These are phyloP conservation scores for Prinia subflava DNA, from an alignment of 2,113 vertebrate genomes.

Conservation along the genomic window DNA sequence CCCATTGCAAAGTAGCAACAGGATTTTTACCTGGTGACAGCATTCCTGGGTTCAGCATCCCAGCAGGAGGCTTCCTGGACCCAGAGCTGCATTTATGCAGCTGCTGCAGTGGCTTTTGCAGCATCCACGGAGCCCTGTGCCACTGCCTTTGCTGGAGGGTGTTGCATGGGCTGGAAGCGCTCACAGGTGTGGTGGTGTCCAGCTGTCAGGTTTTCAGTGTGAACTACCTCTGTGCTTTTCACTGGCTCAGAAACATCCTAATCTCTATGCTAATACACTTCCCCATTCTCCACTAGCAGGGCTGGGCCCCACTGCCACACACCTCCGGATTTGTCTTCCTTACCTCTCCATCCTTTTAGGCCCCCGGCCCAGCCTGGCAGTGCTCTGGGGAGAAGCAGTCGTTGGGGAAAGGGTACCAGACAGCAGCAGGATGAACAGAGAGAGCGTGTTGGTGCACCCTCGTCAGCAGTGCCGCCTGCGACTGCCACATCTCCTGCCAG, in stretches of 20 bases:
- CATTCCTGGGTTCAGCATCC: not conserved
- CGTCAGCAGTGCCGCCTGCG: not conserved
- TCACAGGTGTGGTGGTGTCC: not conserved
- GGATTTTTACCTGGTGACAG: not conserved
- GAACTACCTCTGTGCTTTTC: not conserved
- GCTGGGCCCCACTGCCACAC: not conserved
- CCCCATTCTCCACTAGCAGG: not conserved
- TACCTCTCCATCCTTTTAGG: not conserved
- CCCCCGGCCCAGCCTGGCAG: not conserved
- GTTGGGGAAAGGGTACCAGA: not conserved
- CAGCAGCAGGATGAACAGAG: not conserved
- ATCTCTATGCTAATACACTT: not conserved
- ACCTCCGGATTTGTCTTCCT: not conserved
- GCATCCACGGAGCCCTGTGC: not conserved
- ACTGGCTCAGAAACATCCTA: not conserved
- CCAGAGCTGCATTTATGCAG: not conserved
- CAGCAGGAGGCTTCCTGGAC: not conserved
- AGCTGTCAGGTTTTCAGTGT: not conserved
- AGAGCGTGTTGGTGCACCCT: fast-evolving
- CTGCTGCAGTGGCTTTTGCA: not conserved
- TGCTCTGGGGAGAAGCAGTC: not conserved
- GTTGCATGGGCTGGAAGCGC: not conserved
- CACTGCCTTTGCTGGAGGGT: not conserved
- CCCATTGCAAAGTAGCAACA: not conserved
- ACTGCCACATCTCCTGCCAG: not conserved